A percentile compares a stretch with the other conserved stretches of the same genome.
Conservation (phyloP, 1,140 invertebrate genomes). For the Cecropterus lyciades region DNA sequence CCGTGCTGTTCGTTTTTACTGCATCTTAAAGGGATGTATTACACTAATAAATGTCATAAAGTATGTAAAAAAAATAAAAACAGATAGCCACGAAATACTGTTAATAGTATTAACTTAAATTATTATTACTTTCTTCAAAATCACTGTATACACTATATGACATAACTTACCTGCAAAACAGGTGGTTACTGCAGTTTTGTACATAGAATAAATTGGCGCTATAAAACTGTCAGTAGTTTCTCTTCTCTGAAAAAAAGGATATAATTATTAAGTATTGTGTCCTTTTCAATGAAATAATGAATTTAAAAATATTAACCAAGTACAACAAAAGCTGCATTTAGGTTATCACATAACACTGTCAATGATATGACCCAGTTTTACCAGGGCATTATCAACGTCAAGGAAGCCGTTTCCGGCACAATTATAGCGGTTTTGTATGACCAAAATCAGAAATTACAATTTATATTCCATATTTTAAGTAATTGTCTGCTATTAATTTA, state of each 20-base stretch:
- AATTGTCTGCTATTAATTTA: too few relatives aligned
- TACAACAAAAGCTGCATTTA: constrained; percentile 7
- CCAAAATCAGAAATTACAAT: background rate
- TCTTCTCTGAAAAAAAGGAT: constrained; percentile 62
- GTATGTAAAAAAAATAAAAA: too few relatives aligned
- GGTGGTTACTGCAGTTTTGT: constrained; percentile 69
- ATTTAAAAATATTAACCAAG: constrained; percentile 1
- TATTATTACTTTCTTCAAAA: too few relatives aligned
- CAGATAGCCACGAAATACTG: too few relatives aligned
- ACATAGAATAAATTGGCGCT: constrained; percentile 62
- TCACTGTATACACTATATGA: too few relatives aligned
- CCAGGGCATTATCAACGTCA: constrained; percentile 59
- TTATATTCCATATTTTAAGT: too few relatives aligned
- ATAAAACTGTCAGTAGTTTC: constrained; percentile 62
- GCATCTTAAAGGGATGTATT: too few relatives aligned
- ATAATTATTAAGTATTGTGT: constrained; percentile 25
- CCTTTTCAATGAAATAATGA: too few relatives aligned
- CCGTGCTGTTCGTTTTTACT: too few relatives aligned
- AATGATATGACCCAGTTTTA: constrained; percentile 72
- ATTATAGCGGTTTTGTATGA: constrained; percentile 3
- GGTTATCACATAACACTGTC: constrained; percentile 55
- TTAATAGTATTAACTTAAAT: too few relatives aligned
- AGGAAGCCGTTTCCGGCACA: constrained; percentile 50
- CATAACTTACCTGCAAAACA: constrained; percentile 63
- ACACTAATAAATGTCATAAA: too few relatives aligned